These are phyloP conservation scores for Clunio marinus DNA, from an alignment of 2,888 invertebrate genomes.

Conservation along the genomic window DNA sequence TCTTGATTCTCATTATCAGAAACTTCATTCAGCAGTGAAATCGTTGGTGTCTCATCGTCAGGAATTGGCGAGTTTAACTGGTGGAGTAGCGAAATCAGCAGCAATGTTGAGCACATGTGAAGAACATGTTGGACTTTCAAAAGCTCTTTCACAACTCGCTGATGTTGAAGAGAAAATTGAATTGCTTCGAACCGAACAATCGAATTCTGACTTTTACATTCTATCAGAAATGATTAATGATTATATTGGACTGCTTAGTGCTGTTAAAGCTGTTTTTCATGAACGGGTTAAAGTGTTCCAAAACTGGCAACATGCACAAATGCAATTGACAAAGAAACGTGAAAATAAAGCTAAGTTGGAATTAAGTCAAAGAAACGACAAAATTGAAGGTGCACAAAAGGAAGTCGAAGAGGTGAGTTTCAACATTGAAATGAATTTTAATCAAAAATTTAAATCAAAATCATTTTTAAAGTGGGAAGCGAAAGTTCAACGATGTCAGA, in stretches of 20 bases:
- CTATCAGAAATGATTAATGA: conserved; percentile 94
- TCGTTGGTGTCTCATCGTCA: conserved; percentile 79
- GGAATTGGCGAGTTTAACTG: conserved; percentile 74
- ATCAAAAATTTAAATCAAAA: neutral
- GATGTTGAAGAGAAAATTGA: conserved; percentile 82
- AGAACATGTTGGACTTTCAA: conserved; percentile 84
- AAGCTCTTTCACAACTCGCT: conserved; percentile 84
- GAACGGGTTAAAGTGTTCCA: conserved; percentile 84
- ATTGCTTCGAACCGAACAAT: conserved; percentile 82
- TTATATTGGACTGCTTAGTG: conserved; percentile 84
- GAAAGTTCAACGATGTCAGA: conserved; percentile 94
- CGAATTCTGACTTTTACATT: conserved; percentile 89
- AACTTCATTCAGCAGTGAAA: conserved; percentile 82
- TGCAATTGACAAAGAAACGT: conserved; percentile 87
- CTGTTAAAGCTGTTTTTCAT: conserved; percentile 78
- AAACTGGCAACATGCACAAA: conserved; percentile 96
- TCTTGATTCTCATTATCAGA: conserved; percentile 81
- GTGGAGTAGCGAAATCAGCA: conserved; percentile 78
- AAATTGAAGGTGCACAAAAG: conserved; percentile 77
- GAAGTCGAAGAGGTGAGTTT: conserved; percentile 83
- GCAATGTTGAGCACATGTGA: conserved; percentile 90
- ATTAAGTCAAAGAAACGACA: conserved; percentile 82
- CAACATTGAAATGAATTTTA: neutral
- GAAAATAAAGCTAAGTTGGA: conserved; percentile 92
- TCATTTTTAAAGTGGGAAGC: conserved; percentile 71